Evolutionary conservation across 2,888 invertebrate genomes (phyloP).

Genomic region (Ptycholaimellus sp.): DNA sequence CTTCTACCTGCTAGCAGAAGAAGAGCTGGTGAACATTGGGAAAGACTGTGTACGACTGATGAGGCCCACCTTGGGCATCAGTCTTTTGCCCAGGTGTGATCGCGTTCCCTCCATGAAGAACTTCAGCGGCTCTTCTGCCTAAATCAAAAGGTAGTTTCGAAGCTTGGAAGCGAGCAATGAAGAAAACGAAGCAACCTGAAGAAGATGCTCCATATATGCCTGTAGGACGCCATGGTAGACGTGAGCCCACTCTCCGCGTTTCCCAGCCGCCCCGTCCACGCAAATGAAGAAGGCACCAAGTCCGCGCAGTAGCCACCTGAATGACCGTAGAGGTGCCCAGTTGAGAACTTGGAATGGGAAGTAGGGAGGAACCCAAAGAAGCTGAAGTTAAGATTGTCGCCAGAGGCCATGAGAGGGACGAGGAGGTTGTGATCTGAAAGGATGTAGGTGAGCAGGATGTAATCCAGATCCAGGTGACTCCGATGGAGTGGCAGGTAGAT

Average conservation of each 20-base stretch:
- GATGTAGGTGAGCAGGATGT: conserved; percentile 70
- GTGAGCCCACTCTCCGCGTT: conserved; percentile 43
- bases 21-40: not conserved
- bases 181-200: no score
- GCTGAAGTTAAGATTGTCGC: conserved; percentile 76
- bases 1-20: not conserved
- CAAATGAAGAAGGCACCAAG: conserved; percentile 92
- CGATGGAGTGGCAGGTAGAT: conserved; percentile 63
- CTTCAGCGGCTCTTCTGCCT: conserved; percentile 65
- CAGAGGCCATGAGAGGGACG: conserved; percentile 73
- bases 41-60: conserved; percentile 52
- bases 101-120: conserved; percentile 79
- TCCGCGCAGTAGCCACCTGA: conserved; percentile 54
- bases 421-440: conserved; percentile 56
- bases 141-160: no score
- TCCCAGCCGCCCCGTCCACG: conserved; percentile 37
- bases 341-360: no score
- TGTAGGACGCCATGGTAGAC: conserved; percentile 56
- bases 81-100: conserved; percentile 30
- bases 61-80: conserved; percentile 41
- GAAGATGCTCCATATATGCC: conserved; percentile 30
- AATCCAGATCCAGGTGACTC: conserved; percentile 84
- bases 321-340: no score
- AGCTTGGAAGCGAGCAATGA: no score
- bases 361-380: conserved; percentile 80